Conservation (phyloP, 2,113 vertebrate species). For the Rousettus leschenaultii region DNA sequence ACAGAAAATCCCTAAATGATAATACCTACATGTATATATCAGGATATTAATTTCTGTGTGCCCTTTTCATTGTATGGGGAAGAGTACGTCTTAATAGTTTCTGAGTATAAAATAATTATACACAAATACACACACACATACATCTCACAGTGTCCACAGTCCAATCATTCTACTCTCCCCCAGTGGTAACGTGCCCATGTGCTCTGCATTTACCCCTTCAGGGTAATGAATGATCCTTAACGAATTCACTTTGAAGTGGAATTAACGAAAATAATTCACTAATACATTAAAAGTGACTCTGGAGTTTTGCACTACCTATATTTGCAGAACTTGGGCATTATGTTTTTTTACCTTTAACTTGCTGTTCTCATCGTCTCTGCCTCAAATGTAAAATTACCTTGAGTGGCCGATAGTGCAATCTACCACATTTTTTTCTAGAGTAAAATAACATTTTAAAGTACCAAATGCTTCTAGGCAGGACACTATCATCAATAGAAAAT, state of each 20-base stretch:
- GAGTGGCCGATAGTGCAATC: not conserved
- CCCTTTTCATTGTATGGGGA: not conserved
- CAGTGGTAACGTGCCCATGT: not conserved
- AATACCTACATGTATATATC: not conserved
- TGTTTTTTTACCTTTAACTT: not conserved
- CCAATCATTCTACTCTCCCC: not conserved
- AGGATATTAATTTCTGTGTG: not conserved
- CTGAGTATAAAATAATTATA: not conserved
- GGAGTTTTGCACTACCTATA: not conserved
- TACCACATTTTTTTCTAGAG: not conserved
- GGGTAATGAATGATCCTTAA: not conserved
- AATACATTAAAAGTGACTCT: not conserved
- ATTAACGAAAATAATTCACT: not conserved
- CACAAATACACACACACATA: not conserved
- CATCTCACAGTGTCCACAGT: not conserved
- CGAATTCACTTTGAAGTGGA: not conserved
- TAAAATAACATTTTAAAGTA: not conserved
- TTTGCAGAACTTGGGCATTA: not conserved
- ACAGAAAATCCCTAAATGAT: not conserved
- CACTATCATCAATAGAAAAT: not conserved
- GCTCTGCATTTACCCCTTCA: not conserved
- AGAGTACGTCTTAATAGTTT: not conserved
- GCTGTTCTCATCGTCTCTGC: not conserved
- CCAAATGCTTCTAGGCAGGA: not conserved
- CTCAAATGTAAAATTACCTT: not conserved